Conservation (phyloP, 1,140 invertebrate species). For the Macrocentrus cingulum region DNA sequence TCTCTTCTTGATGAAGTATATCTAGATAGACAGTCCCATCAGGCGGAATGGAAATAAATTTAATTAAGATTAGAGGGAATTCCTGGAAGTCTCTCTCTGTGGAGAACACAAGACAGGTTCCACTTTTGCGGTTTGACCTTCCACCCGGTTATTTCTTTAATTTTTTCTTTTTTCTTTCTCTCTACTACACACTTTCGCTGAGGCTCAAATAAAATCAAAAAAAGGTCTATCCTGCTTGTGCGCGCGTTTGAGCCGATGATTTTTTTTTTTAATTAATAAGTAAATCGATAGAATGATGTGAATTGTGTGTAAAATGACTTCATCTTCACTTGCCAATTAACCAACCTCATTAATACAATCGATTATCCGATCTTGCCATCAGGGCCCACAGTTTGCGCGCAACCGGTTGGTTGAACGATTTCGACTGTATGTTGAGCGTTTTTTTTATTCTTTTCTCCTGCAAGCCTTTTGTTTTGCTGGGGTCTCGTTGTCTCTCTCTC, state of each 20-base stretch:
- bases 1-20: conserved; percentile 8
- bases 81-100: conserved; percentile 39
- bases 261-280: too few species aligned
- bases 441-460: not conserved
- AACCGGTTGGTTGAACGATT: conserved; percentile 9
- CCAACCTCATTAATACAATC: conserved; percentile 40
- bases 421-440: not conserved
- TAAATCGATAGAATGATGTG: too few species aligned
- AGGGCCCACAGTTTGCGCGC: not conserved
- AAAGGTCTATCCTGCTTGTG: too few species aligned
- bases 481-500: conserved; percentile 25
- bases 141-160: conserved; percentile 28
- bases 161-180: conserved; percentile 22
- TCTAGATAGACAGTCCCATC: conserved; percentile 28
- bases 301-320: conserved; percentile 18
- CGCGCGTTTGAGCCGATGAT: too few species aligned
- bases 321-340: conserved; percentile 33
- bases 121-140: conserved; percentile 37
- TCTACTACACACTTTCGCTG: conserved; percentile 4
- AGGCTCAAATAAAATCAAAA: not conserved
- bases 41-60: conserved; percentile 54
- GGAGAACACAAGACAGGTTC: conserved; percentile 33
- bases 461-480: not conserved
- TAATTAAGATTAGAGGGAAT: conserved; percentile 57
- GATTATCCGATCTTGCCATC: conserved; percentile 20